Evolutionary conservation across 2,888 invertebrate genomes (phyloP), one percentile per base, ranked within the genome.

Genomic region (Cyaniris semiargus): DNA sequence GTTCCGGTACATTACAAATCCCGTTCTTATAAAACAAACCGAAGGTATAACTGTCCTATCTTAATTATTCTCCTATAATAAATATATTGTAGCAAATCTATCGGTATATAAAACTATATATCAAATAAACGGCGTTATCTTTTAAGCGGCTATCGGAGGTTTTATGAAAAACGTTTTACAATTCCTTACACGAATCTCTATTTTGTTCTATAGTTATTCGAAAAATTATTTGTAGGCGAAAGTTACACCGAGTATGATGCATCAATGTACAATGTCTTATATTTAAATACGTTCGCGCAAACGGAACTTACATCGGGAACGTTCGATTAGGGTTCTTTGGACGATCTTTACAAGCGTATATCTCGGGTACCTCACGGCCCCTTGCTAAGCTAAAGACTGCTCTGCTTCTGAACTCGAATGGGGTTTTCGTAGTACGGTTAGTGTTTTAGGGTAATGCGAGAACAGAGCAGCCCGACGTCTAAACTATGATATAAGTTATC

Each of bases 331-430:
- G 82, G 82, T 81, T 83, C 81, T 81, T 88, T 93, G 93, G 93
- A 93, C 93, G 93, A 91, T 90, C 86, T 85, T 89, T 89, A 89
- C 88, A 93, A 94, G 93, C 93, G 93, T 92, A 92, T 93, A 92
- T 92, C 90, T 91, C 92, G 88, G 90, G 87, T 87, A 88, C 90
- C 88, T 78, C 81, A 78, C 81, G 87, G 88, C 88, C 84, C 84
- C 85, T 86, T 85, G 88, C 86, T 89, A 89, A 90, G 87, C 89
- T 89, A 83, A 83, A 83, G 82, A 80, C 80, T 80, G 84, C 83
- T 83, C 81, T 80, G 76, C 80, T 78, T 80, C 81, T 31, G 27
- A 27, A 27, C 23, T 66, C 66, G 66, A 66, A 27, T 31, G 27
- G 27, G 66, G 66, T 27, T 66, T 66, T 27, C 18, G 15, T 31